Evolutionary conservation across 2,113 vertebrate species (phyloP), one percentile per base, ranked within the genome.

Genomic region (Eulemur macaco): DNA sequence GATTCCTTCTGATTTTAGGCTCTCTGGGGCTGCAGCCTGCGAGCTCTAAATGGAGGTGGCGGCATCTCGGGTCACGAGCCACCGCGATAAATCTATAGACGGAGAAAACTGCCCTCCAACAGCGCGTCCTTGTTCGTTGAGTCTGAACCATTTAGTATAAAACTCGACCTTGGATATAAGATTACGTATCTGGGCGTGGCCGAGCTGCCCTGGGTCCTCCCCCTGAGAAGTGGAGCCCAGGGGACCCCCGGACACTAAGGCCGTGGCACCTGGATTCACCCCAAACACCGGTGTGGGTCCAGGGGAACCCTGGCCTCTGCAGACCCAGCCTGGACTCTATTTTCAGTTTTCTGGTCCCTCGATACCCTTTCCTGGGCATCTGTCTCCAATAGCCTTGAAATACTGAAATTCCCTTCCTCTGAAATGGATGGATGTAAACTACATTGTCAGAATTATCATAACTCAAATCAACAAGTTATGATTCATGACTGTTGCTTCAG

Each of bases 261-360:
- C 76, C 0, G 0, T 0, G 8, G 8, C 1, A 0, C 3, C 1
- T 0, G n/a, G 17, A 1, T 15, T 31, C 37, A 6, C 3, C 54
- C 15, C 10, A 0, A 8, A 31, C 2, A 0, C 7, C 50, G 0
- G 6, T 1, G 25, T 0, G 14, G n/a, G 20, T 2, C 37, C 6
- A 31, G 23, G n/a, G 47, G 8, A 14, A 5, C 31, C 1, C 39
- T 4, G 6, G 37, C 69, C 47, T 11, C 15, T 8, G 29, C 42
- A 86, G 47, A 68, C 18, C 17, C 63, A 20, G 17, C 50, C 47
- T 52, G 63, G 9, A 2, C 20, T n/a, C 47, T 52, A 27, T 11
- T 73, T 86, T 73, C 13, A 54, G 47, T 23, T 42, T 85, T 52
- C 66, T 88, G 37, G 64, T 66, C 80, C 31, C 68, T 93, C 20